Evolutionary conservation across 2,113 vertebrate genomes (phyloP).

Genomic region (Henicopernis longicauda): DNA sequence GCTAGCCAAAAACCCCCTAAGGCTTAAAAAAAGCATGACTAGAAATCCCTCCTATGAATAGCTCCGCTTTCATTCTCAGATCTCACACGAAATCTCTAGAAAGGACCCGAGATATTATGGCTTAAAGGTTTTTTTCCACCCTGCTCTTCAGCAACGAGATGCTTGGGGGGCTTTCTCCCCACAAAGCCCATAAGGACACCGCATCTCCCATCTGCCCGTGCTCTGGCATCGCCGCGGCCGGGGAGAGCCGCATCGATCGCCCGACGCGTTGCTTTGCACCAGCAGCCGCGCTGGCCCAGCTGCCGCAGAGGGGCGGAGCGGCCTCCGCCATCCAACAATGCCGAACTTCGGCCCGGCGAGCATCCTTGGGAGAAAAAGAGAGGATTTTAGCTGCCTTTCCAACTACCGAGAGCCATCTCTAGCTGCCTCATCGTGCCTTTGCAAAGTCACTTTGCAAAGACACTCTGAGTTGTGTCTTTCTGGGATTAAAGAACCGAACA

Average conservation of each 20-base stretch:
- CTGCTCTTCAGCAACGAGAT: background rate
- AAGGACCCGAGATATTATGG: rapidly evolving
- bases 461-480: background rate
- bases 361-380: background rate
- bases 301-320: conserved; percentile 59
- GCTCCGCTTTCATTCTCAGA: background rate
- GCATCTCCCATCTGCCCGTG: background rate
- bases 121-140: background rate
- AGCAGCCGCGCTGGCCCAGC: background rate
- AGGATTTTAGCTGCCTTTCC: background rate
- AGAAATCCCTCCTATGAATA: background rate
- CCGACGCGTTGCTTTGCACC: background rate
- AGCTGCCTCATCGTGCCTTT: background rate
- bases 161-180: background rate
- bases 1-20: background rate
- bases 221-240: background rate
- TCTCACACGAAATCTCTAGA: background rate
- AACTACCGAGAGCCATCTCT: background rate
- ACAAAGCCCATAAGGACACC: rapidly evolving
- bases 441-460: too few relatives aligned
- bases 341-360: background rate
- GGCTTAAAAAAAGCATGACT: background rate
- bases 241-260: background rate
- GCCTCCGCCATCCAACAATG: background rate
- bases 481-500: background rate